Percentiles rank a stretch among this genome's conserved stretches.
Evolutionary conservation across 2,797 vertebrate genomes (phyloP).

Genomic region (Erithacus rubecula): DNA sequence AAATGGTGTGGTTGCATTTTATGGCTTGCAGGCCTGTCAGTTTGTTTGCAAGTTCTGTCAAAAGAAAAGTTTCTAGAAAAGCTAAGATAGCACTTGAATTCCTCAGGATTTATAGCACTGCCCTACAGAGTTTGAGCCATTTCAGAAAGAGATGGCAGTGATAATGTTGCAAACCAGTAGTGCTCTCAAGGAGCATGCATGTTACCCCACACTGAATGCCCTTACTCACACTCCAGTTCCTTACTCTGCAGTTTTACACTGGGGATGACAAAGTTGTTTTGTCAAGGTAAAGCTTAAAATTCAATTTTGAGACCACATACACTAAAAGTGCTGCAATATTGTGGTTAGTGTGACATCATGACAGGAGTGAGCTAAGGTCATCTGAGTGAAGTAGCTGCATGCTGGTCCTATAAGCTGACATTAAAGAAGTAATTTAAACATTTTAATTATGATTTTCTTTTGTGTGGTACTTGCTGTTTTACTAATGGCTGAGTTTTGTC

Average conservation of each 20-base stretch:
- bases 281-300: neutral
- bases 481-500: neutral
- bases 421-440: neutral
- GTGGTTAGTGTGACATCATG: neutral
- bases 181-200: neutral
- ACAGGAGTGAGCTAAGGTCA: neutral
- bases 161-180: neutral
- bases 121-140: neutral
- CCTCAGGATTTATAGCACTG: neutral
- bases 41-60: neutral
- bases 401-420: neutral
- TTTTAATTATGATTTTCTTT: neutral
- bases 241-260: neutral
- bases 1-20: neutral
- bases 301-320: neutral
- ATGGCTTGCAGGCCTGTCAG: neutral
- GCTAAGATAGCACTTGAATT: neutral
- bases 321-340: neutral
- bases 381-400: neutral
- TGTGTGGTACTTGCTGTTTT: neutral
- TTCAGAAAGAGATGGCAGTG: neutral
- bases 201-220: neutral
- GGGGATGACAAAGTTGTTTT: neutral
- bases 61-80: neutral
- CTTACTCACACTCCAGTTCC: neutral